phyloP scores from a whole-genome alignment of 2,888 invertebrate species.

The Catonia carolina region DNA sequence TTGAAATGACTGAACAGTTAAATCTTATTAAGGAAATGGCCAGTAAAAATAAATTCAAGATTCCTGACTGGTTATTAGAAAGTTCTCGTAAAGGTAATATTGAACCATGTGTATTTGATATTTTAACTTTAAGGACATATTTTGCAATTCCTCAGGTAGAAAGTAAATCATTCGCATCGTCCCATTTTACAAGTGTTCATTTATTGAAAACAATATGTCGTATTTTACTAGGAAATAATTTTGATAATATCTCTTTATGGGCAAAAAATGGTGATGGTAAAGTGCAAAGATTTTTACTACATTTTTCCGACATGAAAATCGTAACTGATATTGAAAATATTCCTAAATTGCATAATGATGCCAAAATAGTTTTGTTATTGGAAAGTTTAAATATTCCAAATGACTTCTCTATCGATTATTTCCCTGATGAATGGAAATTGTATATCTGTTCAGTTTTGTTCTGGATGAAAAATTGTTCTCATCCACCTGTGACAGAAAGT shows the following conservation, averaged over 20 bases:
- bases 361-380: conserved; percentile 17
- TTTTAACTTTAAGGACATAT: conserved; percentile 56
- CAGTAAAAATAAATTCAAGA: conserved; percentile 24
- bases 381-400: conserved; percentile 17
- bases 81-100: conserved; percentile 55
- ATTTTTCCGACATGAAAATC: conserved; percentile 11
- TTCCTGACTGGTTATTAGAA: conserved; percentile 59
- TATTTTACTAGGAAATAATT: conserved; percentile 39
- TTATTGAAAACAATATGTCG: conserved; percentile 55
- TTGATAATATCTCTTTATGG: conserved; percentile 26
- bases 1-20: neutral
- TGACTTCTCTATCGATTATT: conserved; percentile 38
- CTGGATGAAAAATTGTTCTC: conserved; percentile 47
- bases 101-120: conserved; percentile 61
- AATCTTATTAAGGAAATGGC: conserved; percentile 1
- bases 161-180: conserved; percentile 54
- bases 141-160: conserved; percentile 67
- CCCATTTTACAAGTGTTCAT: conserved; percentile 53
- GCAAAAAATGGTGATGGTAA: conserved; percentile 10
- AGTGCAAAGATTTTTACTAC: conserved; percentile 6
- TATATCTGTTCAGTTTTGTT: conserved; percentile 53
- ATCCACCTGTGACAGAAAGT: conserved; percentile 41
- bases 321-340: conserved; percentile 12
- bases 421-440: conserved; percentile 54
- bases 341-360: neutral